phyloP scores from a whole-genome alignment of 2,797 vertebrate genomes.

The Acanthornis magna region DNA sequence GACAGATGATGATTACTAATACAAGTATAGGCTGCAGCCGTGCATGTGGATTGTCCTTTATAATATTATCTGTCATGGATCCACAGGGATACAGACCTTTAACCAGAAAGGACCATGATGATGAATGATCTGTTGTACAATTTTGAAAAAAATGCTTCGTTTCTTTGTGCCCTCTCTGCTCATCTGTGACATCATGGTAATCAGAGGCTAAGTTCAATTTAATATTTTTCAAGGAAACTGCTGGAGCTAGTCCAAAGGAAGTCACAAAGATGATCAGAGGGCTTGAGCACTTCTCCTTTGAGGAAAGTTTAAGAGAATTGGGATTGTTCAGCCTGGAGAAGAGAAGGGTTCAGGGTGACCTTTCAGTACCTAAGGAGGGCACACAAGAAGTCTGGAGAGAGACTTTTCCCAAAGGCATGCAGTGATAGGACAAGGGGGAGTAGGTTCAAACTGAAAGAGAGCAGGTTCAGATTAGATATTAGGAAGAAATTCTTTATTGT shows the following conservation, averaged over 20 bases:
- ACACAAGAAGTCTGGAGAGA: background rate
- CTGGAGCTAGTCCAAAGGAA: background rate
- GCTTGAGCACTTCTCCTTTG: background rate
- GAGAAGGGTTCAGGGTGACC: background rate
- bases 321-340: background rate
- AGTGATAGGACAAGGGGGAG: background rate
- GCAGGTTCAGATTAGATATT: background rate
- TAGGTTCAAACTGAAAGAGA: background rate
- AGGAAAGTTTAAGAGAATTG: background rate
- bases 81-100: background rate
- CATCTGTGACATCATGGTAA: background rate
- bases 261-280: background rate
- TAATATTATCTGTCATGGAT: background rate
- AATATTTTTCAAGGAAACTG: background rate
- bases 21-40: background rate
- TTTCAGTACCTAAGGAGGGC: background rate
- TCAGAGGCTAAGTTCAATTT: background rate
- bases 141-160: background rate
- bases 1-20: background rate
- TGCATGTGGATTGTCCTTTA: background rate
- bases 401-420: background rate
- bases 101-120: background rate
- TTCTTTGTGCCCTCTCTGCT: background rate
- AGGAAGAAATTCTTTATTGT: background rate
- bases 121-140: background rate